Evolutionary conservation across 2,888 invertebrate species (phyloP), one percentile per base, ranked within the genome.

Genomic region (Plemyria rubiginata): DNA sequence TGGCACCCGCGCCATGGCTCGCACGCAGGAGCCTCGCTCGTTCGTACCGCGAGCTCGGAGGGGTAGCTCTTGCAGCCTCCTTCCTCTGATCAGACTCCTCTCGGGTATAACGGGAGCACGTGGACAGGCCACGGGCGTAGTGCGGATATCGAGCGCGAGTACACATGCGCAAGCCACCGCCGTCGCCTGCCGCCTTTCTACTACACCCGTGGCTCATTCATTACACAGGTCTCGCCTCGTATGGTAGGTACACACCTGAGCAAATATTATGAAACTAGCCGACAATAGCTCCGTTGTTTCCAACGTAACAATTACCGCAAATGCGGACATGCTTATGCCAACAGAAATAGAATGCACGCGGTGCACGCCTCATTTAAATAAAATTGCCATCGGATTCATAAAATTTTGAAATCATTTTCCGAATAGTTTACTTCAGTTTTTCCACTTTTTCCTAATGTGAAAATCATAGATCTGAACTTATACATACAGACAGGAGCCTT

Each of bases 141-240:
- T 87, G 88, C 87, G 85, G 82, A 80, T 90, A 91, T 91, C 88
- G 91, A 91, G 80, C 90, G 86, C 83, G 84, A 74, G 84, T 88
- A 85, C 86, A 88, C 91, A 89, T 91, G 91, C 92, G 92, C 91
- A 88, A 68, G 78, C 69, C 71, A 68, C 68, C 41, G 54, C 56
- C 51, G 50, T 48, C 43, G n/a, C 41, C 76, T 69, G 29, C 32
- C 32, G n/a, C 68, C 43, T 48, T 57, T 66, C 70, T 78, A 80
- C 82, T 79, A 79, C 54, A 48, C 70, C 55, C 54, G 53, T 60
- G 65, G 70, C 74, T 80, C 77, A 82, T 87, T 87, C 90, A 90
- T 91, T 90, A 75, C 77, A 76, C 77, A 76, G 74, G 75, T 76
- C 79, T 77, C 77, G 76, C 76, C 76, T 75, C 79, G 73, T 77